phyloP scores from a whole-genome alignment of 2,797 vertebrate species.

The Varecia variegata region DNA sequence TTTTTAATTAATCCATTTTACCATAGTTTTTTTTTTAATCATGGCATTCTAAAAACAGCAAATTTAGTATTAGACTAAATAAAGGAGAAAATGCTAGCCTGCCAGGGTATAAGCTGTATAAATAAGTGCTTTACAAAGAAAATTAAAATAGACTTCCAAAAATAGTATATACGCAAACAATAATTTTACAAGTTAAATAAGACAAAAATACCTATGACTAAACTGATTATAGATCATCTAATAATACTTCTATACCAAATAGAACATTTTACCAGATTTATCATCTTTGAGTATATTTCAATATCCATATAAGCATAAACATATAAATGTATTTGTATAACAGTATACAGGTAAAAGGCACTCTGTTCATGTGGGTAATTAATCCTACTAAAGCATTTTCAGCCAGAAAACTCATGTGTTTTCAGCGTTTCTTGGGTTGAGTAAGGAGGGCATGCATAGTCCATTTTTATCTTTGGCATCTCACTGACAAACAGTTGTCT shows the following conservation, averaged over 20 bases:
- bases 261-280: slow-evolving; percentile 21
- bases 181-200: slow-evolving; percentile 34
- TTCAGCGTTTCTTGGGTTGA: not conserved
- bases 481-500: slow-evolving; percentile 12
- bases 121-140: not conserved
- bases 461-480: not conserved
- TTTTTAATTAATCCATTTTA: not conserved
- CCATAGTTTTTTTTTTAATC: not conserved
- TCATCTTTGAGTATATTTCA: not conserved
- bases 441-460: not conserved
- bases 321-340: not conserved
- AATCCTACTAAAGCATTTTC: slow-evolving; percentile 9
- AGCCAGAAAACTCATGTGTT: slow-evolving; percentile 1
- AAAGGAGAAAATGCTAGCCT: not conserved
- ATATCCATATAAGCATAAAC: not conserved
- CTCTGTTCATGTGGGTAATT: not conserved
- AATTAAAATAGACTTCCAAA: slow-evolving; percentile 12
- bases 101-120: not conserved
- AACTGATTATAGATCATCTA: not conserved
- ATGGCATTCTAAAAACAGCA: not conserved
- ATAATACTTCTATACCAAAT: not conserved
- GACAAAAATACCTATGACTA: not conserved
- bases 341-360: not conserved
- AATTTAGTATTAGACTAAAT: slow-evolving; percentile 28
- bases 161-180: not conserved